Evolutionary conservation across 2,888 invertebrate genomes (phyloP).

Genomic region (Hoplodrina blanda): DNA sequence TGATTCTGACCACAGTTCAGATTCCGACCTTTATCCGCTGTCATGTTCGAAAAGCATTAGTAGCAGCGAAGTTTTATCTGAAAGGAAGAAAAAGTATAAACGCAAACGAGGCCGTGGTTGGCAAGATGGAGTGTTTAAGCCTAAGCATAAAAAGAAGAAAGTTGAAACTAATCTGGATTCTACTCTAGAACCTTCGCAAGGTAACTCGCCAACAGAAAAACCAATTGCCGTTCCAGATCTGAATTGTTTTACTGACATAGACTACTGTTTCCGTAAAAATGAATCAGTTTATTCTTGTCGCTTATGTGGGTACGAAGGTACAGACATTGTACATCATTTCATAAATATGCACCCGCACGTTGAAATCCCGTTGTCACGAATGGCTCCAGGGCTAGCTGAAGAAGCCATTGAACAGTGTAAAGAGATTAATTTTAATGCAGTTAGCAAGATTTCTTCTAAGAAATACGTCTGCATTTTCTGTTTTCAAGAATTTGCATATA

Average conservation of each 20-base stretch:
- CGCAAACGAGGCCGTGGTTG: slow-evolving; percentile 78
- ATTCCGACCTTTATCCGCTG: slow-evolving; percentile 79
- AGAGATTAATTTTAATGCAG: slow-evolving; percentile 78
- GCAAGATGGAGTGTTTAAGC: slow-evolving; percentile 82
- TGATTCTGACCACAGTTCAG: slow-evolving; percentile 68
- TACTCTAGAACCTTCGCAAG: neutral
- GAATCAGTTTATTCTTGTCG: slow-evolving; percentile 89
- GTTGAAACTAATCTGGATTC: slow-evolving; percentile 56
- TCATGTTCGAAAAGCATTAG: slow-evolving; percentile 78
- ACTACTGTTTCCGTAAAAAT: slow-evolving; percentile 83
- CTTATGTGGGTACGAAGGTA: slow-evolving; percentile 91
- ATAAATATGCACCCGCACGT: slow-evolving; percentile 91
- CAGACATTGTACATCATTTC: slow-evolving; percentile 92
- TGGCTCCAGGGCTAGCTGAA: slow-evolving; percentile 88
- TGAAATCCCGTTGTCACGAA: slow-evolving; percentile 92
- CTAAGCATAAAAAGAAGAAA: slow-evolving; percentile 81
- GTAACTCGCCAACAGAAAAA: slow-evolving; percentile 11
- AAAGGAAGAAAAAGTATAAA: slow-evolving; percentile 79
- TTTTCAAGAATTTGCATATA: slow-evolving; percentile 78
- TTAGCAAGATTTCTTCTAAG: slow-evolving; percentile 77
- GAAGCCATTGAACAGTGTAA: slow-evolving; percentile 90
- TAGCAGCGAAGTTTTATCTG: slow-evolving; percentile 75
- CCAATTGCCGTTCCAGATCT: slow-evolving; percentile 68
- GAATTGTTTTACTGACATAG: slow-evolving; percentile 82
- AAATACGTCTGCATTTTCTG: slow-evolving; percentile 86